Evolutionary conservation across 92 coral and sea anemone genomes (phyloP), one percentile per base, ranked within the genome.

Genomic region (Palythoa grandiflora): DNA sequence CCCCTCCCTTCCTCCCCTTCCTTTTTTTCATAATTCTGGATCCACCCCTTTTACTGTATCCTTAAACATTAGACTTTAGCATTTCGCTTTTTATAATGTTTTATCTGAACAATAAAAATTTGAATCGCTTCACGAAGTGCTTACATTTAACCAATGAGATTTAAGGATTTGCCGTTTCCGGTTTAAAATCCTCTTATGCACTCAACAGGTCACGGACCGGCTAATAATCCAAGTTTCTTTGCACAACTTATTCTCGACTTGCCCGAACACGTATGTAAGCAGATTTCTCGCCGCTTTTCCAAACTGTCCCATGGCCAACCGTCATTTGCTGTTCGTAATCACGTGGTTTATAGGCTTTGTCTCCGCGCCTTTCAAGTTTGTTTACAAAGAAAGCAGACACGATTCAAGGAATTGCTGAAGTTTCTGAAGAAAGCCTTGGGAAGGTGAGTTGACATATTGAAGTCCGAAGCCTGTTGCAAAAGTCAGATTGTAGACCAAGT

Each of bases 341-440:
- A 76, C 65, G 91, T 85, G 66, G 89, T 96, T 79, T 79, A 90
- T 40, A 89, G 93, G 91, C 87, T 96, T 21, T 96, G 95, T 55
- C 83, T 83, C 61, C 93, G 90, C 61, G 98, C 98, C 13, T 92
- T 92, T 57, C 55, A 70, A 40, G 68, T 87, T 37, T 94, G 91
- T 53, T 84, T 96, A 20, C 75, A 89, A 38, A 90, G 88, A 53
- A 94, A 91, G 76, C 92, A 73, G 66, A 61, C 87, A 13, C 85
- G 78, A 11, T 93, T 77, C 79, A 87, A 61, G 63, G 68, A 38
- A 50, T 61, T 91, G 61, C 75, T 93, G 47, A 74, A 20, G 75
- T 81, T 40, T 21, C 75, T 81, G 20, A 28, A 66, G 40, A 48
- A 66, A 21, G 19, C 53, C 3, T 50, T 81, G 75, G 13, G 19